These are phyloP conservation scores for Drepana arcuata DNA, from an alignment of 1,140 invertebrate genomes.

Conservation along the genomic window DNA sequence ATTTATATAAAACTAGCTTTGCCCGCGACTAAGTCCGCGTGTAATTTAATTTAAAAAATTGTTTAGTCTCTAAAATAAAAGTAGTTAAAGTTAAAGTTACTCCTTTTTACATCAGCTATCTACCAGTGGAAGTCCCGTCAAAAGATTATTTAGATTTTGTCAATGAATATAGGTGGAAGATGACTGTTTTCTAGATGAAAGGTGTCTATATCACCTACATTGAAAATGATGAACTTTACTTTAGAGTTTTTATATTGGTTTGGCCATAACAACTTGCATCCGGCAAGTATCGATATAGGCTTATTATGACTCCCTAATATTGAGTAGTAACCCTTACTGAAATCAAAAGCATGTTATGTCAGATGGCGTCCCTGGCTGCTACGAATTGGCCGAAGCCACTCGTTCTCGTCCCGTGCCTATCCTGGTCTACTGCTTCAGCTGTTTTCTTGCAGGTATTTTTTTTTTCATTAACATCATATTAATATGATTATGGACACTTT, in stretches of 20 bases:
- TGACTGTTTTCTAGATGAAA: no score
- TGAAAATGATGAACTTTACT: background rate
- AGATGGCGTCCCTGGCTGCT: constrained; percentile 98
- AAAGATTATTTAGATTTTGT: no score
- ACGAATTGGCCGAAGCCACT: constrained; percentile 95
- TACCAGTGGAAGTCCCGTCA: no score
- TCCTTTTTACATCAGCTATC: no score
- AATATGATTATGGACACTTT: no score
- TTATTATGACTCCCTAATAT: no score
- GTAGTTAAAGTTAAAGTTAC: background rate
- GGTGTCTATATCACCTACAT: background rate
- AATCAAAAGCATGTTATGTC: no score
- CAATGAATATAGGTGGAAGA: no score
- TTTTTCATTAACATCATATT: no score
- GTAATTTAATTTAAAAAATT: background rate
- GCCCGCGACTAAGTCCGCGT: background rate
- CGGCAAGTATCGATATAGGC: no score
- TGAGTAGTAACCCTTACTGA: background rate
- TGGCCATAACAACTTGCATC: no score
- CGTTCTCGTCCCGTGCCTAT: constrained; percentile 93
- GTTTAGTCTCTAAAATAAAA: background rate
- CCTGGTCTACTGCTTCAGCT: constrained; percentile 96
- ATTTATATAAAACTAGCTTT: background rate
- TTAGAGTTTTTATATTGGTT: no score
- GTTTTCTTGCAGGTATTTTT: constrained; percentile 90